phyloP scores from a whole-genome alignment of 1,140 invertebrate genomes.

The Neodiprion pinetum region DNA sequence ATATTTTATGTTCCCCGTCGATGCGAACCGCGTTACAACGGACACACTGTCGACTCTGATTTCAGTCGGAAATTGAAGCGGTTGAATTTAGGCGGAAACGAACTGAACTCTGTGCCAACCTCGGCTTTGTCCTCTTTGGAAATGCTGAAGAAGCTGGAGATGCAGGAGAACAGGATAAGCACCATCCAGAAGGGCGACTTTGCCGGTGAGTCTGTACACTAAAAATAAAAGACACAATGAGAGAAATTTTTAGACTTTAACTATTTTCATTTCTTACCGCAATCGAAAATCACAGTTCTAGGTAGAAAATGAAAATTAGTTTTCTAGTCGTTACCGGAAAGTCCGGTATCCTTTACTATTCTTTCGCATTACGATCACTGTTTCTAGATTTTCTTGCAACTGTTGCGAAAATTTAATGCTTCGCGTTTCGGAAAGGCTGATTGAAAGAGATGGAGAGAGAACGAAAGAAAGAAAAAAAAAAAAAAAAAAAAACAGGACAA shows the following conservation, averaged over 20 bases:
- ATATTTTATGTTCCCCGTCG: no score
- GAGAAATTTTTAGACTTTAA: no score
- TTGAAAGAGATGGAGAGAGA: constrained; percentile 21
- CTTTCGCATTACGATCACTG: no score
- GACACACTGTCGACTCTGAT: constrained; percentile 33
- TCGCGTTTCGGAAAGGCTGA: neutral
- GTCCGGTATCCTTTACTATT: no score
- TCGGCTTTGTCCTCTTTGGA: constrained; percentile 77
- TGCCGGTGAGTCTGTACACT: constrained; percentile 67
- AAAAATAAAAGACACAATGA: no score
- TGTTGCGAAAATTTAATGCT: no score
- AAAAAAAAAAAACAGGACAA: constrained; percentile 28
- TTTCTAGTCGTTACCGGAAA: no score
- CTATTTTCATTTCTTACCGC: no score
- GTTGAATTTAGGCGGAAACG: constrained; percentile 86
- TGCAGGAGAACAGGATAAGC: constrained; percentile 85
- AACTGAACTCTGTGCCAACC: constrained; percentile 77
- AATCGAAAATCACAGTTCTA: no score
- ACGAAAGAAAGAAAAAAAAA: constrained; percentile 26
- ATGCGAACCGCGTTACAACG: no score
- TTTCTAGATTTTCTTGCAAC: no score
- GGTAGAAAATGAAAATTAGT: no score
- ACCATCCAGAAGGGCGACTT: constrained; percentile 83
- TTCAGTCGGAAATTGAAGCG: constrained; percentile 78
- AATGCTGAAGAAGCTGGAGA: constrained; percentile 83